A percentile compares a stretch with the other conserved stretches of the same genome.
phyloP scores from a whole-genome alignment of 2,797 vertebrate genomes.

The Amblyraja radiata region DNA sequence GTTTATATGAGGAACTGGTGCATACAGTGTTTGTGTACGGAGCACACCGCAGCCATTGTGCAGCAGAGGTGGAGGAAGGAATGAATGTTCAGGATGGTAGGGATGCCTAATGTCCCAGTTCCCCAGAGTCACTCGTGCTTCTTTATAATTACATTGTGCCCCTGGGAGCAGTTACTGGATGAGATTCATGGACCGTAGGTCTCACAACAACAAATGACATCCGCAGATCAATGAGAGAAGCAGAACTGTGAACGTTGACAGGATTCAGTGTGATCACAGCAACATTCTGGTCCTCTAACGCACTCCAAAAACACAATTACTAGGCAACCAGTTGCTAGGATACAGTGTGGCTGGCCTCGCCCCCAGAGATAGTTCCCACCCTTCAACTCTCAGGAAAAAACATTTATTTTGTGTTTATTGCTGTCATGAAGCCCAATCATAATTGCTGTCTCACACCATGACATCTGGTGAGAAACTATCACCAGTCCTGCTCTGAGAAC shows the following conservation, averaged over 20 bases:
- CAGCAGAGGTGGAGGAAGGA: too few species aligned
- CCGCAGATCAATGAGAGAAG: not conserved
- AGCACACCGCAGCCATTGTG: too few species aligned
- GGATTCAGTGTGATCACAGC: not conserved
- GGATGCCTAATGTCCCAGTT: too few species aligned
- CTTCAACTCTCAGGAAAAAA: not conserved
- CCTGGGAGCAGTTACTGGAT: too few species aligned
- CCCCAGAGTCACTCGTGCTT: not conserved
- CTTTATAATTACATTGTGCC: not conserved
- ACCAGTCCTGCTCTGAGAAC: not conserved
- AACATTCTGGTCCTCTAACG: too few species aligned
- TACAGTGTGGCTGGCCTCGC: not conserved
- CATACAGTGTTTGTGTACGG: too few species aligned
- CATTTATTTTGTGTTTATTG: not conserved
- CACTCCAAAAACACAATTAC: not conserved
- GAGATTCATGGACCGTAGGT: not conserved
- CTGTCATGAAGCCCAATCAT: not conserved
- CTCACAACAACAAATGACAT: not conserved
- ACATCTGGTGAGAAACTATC: not conserved
- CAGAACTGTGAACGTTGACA: not conserved
- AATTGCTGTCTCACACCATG: not conserved
- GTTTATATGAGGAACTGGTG: too few species aligned
- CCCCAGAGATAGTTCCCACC: not conserved
- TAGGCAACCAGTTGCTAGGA: constrained; percentile 7
- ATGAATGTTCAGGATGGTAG: too few species aligned